Percentiles rank a stretch among this genome's conserved stretches.
phyloP scores from a whole-genome alignment of 2,888 invertebrate genomes.

The Tiliacea citrago region DNA sequence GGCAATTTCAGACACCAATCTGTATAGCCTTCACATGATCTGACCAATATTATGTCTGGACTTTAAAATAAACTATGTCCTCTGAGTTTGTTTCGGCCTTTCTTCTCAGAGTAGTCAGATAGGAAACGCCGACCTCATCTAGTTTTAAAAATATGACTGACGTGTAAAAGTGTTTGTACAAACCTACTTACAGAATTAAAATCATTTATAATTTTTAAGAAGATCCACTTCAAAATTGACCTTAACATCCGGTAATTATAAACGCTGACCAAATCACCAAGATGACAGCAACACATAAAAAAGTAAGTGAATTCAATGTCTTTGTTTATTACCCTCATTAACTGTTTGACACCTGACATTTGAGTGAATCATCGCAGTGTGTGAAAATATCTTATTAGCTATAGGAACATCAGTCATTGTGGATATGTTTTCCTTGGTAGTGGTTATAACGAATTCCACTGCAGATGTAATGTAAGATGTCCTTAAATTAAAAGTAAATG shows the following conservation, averaged over 20 bases:
- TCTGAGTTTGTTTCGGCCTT: too few species aligned
- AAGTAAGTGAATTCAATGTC: neutral
- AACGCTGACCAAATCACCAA: neutral
- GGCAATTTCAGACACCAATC: too few species aligned
- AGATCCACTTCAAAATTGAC: neutral
- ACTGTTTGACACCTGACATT: slow-evolving; percentile 49
- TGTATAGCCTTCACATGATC: too few species aligned
- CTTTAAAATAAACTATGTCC: too few species aligned
- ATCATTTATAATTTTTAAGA: too few species aligned
- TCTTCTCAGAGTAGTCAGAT: too few species aligned
- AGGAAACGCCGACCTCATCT: too few species aligned
- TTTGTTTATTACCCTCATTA: slow-evolving; percentile 24
- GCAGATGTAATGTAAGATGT: neutral
- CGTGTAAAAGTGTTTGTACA: too few species aligned
- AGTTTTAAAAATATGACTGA: too few species aligned
- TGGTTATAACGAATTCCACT: neutral
- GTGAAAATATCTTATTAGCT: slow-evolving; percentile 25
- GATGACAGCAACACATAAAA: neutral
- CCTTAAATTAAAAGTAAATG: neutral
- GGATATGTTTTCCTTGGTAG: too few species aligned
- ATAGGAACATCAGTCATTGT: neutral
- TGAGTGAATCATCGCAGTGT: slow-evolving; percentile 40
- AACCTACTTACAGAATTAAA: too few species aligned
- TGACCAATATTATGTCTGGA: too few species aligned
- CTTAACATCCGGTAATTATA: neutral